A percentile compares a stretch with the other conserved stretches of the same genome.
Conservation (phyloP, 1,140 invertebrate genomes). For the Drosophila sucinea region DNA sequence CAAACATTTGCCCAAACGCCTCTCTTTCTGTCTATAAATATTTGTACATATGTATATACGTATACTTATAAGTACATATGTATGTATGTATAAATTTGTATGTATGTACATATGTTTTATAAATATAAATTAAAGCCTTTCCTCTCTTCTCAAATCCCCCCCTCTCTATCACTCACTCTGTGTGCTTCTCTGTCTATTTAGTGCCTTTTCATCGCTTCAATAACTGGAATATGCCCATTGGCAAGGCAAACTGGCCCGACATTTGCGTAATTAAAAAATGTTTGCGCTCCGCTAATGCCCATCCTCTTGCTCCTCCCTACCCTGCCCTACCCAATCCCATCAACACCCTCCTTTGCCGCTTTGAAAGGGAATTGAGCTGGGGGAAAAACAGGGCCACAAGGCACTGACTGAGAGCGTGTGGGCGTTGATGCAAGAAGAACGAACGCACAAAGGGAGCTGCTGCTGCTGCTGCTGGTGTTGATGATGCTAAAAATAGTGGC, state of each 20-base stretch:
- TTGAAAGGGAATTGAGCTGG: conserved; percentile 52
- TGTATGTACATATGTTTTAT: conserved; percentile 46
- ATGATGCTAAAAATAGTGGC: conserved; percentile 21
- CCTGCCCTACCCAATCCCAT: neutral
- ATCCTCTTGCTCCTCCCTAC: conserved; percentile 17
- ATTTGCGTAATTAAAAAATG: conserved; percentile 82
- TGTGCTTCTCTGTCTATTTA: conserved; percentile 30
- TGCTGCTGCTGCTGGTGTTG: conserved; percentile 45
- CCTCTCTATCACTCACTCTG: neutral
- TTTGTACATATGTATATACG: conserved; percentile 1
- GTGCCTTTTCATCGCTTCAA: conserved; percentile 73
- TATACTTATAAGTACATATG: neutral
- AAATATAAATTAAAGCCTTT: conserved; percentile 64
- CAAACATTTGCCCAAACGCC: neutral
- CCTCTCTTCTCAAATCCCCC: conserved; percentile 3
- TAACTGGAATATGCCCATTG: conserved; percentile 60
- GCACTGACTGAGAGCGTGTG: conserved; percentile 26
- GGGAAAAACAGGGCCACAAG: conserved; percentile 23
- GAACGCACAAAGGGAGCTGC: conserved; percentile 52
- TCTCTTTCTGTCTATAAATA: conserved; percentile 23
- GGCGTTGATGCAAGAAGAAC: conserved; percentile 63
- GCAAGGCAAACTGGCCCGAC: conserved; percentile 62
- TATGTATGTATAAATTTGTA: neutral
- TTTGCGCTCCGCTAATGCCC: conserved; percentile 72
- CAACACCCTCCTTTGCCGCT: neutral